These are phyloP conservation scores for Cyprinodon diabolis DNA, from an alignment of 2,797 vertebrate species.

Conservation along the genomic window DNA sequence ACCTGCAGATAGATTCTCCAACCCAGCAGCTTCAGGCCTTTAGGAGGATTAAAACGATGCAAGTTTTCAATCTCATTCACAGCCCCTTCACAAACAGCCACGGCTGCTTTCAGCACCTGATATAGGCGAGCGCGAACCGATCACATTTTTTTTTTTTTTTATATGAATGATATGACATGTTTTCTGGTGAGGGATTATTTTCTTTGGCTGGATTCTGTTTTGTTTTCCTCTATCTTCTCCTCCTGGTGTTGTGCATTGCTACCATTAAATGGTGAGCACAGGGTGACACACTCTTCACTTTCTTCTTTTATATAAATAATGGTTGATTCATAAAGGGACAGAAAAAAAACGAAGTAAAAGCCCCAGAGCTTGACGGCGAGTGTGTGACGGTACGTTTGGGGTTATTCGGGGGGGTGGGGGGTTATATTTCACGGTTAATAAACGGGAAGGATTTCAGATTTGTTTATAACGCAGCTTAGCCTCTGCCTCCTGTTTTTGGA, in stretches of 20 bases:
- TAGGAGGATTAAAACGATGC: constrained; percentile 36
- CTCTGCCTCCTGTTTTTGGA: constrained; percentile 37
- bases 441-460: constrained; percentile 18
- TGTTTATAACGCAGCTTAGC: constrained; percentile 34
- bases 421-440: constrained; percentile 25
- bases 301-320: constrained; percentile 49
- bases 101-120: constrained; percentile 66
- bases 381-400: constrained; percentile 69
- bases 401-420: constrained; percentile 28
- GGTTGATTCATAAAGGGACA: constrained; percentile 68
- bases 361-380: constrained; percentile 51
- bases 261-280: constrained; percentile 68
- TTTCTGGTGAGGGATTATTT: constrained; percentile 63
- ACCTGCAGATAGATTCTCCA: constrained; percentile 23
- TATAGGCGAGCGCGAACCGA: constrained; percentile 62
- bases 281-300: constrained; percentile 63
- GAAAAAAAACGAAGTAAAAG: constrained; percentile 29
- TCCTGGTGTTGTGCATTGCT: constrained; percentile 73
- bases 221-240: constrained; percentile 28
- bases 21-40: constrained; percentile 36
- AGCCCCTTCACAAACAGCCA: constrained; percentile 65
- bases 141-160: constrained; percentile 68
- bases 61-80: constrained; percentile 64
- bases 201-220: constrained; percentile 56
- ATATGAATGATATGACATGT: constrained; percentile 62